These are phyloP conservation scores for Thunnus maccoyii DNA, from an alignment of 2,113 vertebrate genomes.

Conservation along the genomic window DNA sequence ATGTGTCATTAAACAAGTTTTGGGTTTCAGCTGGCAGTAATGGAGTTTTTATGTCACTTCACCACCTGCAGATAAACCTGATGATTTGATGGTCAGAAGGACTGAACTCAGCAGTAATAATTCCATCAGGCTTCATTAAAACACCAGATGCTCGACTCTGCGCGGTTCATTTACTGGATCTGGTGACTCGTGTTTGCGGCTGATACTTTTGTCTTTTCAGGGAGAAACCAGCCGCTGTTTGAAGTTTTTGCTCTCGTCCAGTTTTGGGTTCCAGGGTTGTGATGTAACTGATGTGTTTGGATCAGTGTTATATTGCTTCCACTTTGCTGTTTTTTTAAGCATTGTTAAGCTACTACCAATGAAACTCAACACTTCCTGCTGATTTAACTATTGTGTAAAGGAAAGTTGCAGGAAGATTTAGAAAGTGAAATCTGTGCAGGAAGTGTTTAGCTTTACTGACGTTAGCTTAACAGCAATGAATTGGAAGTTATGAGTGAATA, in stretches of 20 bases:
- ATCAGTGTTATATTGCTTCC: background rate
- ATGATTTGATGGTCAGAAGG: background rate
- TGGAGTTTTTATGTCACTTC: background rate
- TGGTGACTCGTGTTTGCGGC: slow-evolving; percentile 11
- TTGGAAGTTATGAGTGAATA: too few species aligned
- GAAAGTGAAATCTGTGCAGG: too few species aligned
- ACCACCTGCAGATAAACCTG: background rate
- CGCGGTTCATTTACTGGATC: slow-evolving; percentile 20
- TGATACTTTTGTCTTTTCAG: background rate
- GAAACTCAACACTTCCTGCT: too few species aligned
- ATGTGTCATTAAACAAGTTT: background rate
- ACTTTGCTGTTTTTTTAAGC: background rate
- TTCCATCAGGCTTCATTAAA: slow-evolving; percentile 14
- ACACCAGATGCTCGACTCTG: slow-evolving; percentile 11
- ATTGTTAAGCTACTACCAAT: too few species aligned
- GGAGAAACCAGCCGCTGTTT: background rate
- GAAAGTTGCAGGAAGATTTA: too few species aligned
- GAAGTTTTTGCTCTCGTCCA: background rate
- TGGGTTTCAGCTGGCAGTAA: background rate
- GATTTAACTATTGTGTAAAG: too few species aligned
- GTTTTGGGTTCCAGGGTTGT: too few species aligned
- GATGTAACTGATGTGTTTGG: background rate
- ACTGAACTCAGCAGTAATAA: slow-evolving; percentile 10
- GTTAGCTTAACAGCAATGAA: too few species aligned
- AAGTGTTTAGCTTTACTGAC: too few species aligned